Evolutionary conservation across 2,888 invertebrate species (phyloP), one percentile per base, ranked within the genome.

Genomic region (Chouioia cunea): DNA sequence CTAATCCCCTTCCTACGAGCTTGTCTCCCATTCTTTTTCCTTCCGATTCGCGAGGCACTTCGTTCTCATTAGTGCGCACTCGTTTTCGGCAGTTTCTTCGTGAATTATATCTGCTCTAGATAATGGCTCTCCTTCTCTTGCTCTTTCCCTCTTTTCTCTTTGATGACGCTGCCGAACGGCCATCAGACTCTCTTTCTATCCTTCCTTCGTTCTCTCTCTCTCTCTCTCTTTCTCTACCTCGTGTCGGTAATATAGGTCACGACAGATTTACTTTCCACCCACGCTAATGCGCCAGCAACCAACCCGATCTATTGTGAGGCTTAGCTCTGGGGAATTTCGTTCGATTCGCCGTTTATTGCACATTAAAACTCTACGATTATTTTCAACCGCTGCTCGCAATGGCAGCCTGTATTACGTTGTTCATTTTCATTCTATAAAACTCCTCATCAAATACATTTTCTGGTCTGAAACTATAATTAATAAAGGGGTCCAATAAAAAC

Each of bases 181-280:
- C n/a, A 67, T 67, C 53, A 60, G 67, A 67, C 62, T 68, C 48
- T 48, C 60, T 23, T n/a, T 46, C 58, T 46, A 20, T 36, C 58
- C 6, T 6, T 27, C 27, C 6, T 6, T 27, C 27, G 3, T 6
- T 27, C 27, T 27, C 27, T 4, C 36, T 36, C 36, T 36, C 36
- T 36, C 36, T 36, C 36, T 36, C 36, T 12, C 16, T 20, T 20
- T 68, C 50, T 48, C 62, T 23, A 16, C n/a, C n/a, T 10, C 47
- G 53, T n/a, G 56, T 69, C 63, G 68, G 63, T 69, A 69, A 69
- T 69, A 52, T 69, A 50, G 68, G 68, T 69, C 68, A 69, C 68
- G 57, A 4, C 63, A 63, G 57, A 69, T 69, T 69, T 69, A 69
- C 63, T 63, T 27, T 44, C 43, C 58, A 58, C 43, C 22, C 52